Evolutionary conservation across 2,888 invertebrate species (phyloP).

Genomic region (Cyclophora punctaria): DNA sequence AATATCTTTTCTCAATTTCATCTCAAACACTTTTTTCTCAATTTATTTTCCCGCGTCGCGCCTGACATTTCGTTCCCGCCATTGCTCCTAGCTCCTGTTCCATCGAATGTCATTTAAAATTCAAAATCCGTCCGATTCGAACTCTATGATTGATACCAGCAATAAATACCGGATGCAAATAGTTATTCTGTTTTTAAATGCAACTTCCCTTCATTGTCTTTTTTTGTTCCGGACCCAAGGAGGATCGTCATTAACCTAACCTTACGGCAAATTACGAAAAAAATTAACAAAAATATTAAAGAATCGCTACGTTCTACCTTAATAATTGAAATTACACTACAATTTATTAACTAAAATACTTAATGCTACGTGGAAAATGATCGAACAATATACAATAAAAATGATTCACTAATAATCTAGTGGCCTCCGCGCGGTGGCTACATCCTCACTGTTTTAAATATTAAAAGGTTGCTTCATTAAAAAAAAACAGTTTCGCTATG

Average conservation of each 20-base stretch:
- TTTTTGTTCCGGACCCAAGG: slow-evolving; percentile 54
- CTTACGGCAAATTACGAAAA: slow-evolving; percentile 67
- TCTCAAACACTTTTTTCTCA: too few species aligned
- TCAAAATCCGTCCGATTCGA: slow-evolving; percentile 21
- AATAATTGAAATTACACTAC: slow-evolving; percentile 68
- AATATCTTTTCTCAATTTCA: too few species aligned
- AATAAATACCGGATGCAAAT: too few species aligned
- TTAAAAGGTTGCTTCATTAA: slow-evolving; percentile 21
- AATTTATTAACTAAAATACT: slow-evolving; percentile 63
- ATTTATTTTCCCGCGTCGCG: too few species aligned
- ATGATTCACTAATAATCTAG: slow-evolving; percentile 70
- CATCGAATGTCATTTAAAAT: slow-evolving; percentile 20
- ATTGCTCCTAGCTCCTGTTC: slow-evolving; percentile 9
- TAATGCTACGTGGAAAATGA: slow-evolving; percentile 72
- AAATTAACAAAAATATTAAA: slow-evolving; percentile 72
- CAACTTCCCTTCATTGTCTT: slow-evolving; percentile 71
- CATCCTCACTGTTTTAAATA: slow-evolving; percentile 21
- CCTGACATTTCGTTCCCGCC: neutral
- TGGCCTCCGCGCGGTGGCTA: slow-evolving; percentile 38
- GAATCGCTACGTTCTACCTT: slow-evolving; percentile 67
- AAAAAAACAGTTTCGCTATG: slow-evolving; percentile 32
- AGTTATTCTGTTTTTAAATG: slow-evolving; percentile 37
- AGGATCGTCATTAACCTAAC: slow-evolving; percentile 62
- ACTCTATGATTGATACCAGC: too few species aligned
- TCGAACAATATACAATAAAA: slow-evolving; percentile 74